A percentile compares a stretch with the other conserved stretches of the same genome.
Conservation (phyloP, 2,888 invertebrate species). For the Aleiodes testaceus region DNA sequence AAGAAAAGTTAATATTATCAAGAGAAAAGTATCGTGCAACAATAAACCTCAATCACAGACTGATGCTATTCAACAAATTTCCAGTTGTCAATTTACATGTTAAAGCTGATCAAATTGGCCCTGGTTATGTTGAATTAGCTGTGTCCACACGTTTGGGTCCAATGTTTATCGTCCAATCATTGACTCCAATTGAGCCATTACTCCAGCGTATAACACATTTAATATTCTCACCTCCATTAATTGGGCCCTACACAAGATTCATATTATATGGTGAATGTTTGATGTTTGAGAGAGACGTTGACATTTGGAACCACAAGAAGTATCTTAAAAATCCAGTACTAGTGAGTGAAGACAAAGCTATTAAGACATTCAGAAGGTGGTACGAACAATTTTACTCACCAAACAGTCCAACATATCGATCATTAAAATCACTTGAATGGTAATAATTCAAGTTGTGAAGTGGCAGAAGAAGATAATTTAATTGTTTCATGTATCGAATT, state of each 20-base stretch:
- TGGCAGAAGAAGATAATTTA: background rate
- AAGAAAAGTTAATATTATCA: conserved; percentile 57
- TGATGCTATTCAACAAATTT: conserved; percentile 77
- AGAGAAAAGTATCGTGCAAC: conserved; percentile 75
- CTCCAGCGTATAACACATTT: conserved; percentile 85
- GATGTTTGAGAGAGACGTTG: conserved; percentile 88
- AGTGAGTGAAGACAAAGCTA: conserved; percentile 82
- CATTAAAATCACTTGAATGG: conserved; percentile 64
- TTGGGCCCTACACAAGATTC: conserved; percentile 79
- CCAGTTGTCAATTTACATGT: conserved; percentile 78
- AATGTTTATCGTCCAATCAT: conserved; percentile 81
- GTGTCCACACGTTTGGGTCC: conserved; percentile 78
- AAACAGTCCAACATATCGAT: conserved; percentile 77
- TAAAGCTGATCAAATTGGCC: conserved; percentile 80
- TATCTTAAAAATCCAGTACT: conserved; percentile 82
- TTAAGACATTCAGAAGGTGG: conserved; percentile 86
- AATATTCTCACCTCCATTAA: conserved; percentile 79
- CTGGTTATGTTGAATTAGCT: conserved; percentile 83
- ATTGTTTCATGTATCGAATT: too few relatives aligned
- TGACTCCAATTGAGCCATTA: conserved; percentile 86
- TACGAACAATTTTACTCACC: conserved; percentile 89
- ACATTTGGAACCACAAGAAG: conserved; percentile 90
- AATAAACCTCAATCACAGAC: conserved; percentile 76
- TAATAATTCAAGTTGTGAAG: conserved; percentile 46
- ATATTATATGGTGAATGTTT: conserved; percentile 81